Evolutionary conservation across 2,888 invertebrate species (phyloP).

Genomic region (Clistopyga incitator): DNA sequence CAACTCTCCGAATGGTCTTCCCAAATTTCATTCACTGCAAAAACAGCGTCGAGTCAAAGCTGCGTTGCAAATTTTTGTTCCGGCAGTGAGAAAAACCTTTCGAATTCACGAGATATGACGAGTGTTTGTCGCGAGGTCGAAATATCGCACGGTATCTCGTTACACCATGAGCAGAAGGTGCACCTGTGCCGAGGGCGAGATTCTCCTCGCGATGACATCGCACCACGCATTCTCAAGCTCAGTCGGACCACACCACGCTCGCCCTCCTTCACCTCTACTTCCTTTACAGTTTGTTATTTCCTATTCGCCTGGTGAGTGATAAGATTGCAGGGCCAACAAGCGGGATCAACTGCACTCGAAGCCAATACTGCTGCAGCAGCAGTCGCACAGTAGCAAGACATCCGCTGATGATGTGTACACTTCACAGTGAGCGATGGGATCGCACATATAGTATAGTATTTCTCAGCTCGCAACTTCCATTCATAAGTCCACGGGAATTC

Average conservation of each 20-base stretch:
- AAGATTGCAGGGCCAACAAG: conserved; percentile 48
- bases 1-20: conserved; percentile 14
- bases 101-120: conserved; percentile 38
- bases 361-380: conserved; percentile 42
- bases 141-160: conserved; percentile 77
- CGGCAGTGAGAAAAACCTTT: conserved; percentile 42
- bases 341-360: conserved; percentile 13
- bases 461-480: conserved; percentile 49
- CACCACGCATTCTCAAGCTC: conserved; percentile 68
- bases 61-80: conserved; percentile 1
- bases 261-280: conserved; percentile 34
- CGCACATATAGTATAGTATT: conserved; percentile 46
- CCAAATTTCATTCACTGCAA: conserved; percentile 47
- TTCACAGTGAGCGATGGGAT: not conserved
- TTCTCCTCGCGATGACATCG: conserved; percentile 67
- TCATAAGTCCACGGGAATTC: conserved; percentile 49
- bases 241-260: conserved; percentile 54
- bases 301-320: conserved; percentile 51
- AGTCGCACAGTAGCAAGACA: conserved; percentile 33
- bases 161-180: conserved; percentile 63
- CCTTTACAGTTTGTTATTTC: conserved; percentile 30
- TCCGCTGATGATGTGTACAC: conserved; percentile 33
- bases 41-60: not conserved
- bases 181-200: conserved; percentile 71
- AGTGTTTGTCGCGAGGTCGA: conserved; percentile 65